Conservation (phyloP, 1,140 invertebrate species). For the Hypothenemus hampei region DNA sequence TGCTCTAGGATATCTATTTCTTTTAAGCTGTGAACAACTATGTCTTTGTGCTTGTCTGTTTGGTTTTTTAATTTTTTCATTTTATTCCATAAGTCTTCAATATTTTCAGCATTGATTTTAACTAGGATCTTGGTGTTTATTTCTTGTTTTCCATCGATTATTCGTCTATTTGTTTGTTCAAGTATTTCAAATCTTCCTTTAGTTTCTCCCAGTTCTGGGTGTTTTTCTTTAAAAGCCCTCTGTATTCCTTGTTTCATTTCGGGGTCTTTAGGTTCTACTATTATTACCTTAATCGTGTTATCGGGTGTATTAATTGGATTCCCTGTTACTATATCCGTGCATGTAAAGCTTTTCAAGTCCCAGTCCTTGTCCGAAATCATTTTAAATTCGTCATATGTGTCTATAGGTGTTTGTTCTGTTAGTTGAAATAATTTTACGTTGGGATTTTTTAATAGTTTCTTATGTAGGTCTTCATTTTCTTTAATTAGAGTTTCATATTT, state of each 20-base stretch:
- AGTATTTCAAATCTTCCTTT: slow-evolving; percentile 10
- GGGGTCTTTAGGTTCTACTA: slow-evolving; percentile 10
- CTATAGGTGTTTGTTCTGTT: neutral
- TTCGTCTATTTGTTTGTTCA: slow-evolving; percentile 10
- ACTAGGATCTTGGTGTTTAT: slow-evolving; percentile 6
- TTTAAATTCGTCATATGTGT: neutral
- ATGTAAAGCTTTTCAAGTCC: slow-evolving; percentile 1
- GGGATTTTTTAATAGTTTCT: no score
- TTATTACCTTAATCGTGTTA: slow-evolving; percentile 14
- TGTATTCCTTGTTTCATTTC: slow-evolving; percentile 19
- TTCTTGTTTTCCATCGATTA: neutral
- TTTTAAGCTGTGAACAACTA: slow-evolving; percentile 3
- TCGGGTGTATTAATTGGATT: slow-evolving; percentile 11
- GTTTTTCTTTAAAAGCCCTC: slow-evolving; percentile 13
- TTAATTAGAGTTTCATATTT: no score
- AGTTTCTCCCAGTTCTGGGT: slow-evolving; percentile 8
- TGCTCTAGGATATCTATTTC: neutral
- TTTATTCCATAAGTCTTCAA: slow-evolving; percentile 6
- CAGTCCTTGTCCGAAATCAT: neutral
- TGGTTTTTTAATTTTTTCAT: neutral
- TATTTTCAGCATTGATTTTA: slow-evolving; percentile 1
- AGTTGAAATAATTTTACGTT: neutral
- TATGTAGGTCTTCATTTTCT: no score
- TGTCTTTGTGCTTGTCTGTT: neutral
- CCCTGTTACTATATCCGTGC: slow-evolving; percentile 16